Evolutionary conservation across 2,797 vertebrate genomes (phyloP).

Genomic region (Anabacerthia variegaticeps): DNA sequence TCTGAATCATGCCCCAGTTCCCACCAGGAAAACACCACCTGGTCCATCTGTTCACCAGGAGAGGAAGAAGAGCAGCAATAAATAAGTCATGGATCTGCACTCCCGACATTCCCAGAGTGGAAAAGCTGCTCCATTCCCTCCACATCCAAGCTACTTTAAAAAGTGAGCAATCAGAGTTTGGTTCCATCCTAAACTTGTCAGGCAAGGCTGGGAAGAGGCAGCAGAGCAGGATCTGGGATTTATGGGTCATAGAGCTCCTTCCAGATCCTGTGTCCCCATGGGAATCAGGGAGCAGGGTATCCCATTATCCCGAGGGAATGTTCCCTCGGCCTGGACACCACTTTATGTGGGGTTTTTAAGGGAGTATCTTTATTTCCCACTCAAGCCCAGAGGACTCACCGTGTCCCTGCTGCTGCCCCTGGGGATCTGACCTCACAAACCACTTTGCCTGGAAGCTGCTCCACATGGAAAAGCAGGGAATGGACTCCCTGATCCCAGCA

Average conservation of each 20-base stretch:
- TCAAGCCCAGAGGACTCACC: background rate
- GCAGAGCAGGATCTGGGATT: background rate
- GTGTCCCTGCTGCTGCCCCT: no score
- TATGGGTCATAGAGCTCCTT: background rate
- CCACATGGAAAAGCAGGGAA: background rate
- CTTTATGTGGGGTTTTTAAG: background rate
- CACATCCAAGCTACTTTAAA: background rate
- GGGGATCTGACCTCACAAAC: background rate
- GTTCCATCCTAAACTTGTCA: background rate
- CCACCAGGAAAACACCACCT: background rate
- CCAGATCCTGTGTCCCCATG: background rate
- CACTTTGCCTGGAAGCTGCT: background rate
- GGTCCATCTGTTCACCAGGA: background rate
- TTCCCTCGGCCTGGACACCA: background rate
- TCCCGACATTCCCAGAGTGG: background rate
- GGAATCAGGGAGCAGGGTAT: background rate
- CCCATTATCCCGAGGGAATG: background rate
- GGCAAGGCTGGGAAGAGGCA: background rate
- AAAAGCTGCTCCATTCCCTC: background rate
- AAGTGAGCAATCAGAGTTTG: background rate
- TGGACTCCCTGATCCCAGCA: background rate
- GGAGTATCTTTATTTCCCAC: no score
- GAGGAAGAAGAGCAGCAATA: background rate
- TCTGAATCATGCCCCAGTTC: fast-evolving
- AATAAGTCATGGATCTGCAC: background rate